A percentile compares a stretch with the other conserved stretches of the same genome.
Conservation (phyloP, 2,888 invertebrate genomes). For the Argyresthia albistria region DNA sequence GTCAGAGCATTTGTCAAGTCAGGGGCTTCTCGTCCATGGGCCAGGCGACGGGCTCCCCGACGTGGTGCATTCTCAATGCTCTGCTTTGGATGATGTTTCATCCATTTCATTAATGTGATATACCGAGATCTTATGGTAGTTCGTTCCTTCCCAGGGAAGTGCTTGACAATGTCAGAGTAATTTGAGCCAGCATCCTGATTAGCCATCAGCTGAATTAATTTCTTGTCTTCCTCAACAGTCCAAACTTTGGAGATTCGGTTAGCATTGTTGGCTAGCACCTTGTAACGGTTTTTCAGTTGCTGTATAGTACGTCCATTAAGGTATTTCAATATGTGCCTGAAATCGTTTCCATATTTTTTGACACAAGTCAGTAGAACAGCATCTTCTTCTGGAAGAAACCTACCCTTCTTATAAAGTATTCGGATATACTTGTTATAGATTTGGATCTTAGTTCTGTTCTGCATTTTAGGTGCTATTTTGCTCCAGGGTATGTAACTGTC, state of each 20-base stretch:
- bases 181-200: conserved; percentile 43
- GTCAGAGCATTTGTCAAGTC: conserved; percentile 43
- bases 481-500: conserved; percentile 83
- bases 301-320: conserved; percentile 74
- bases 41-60: conserved; percentile 34
- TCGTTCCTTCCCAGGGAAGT: conserved; percentile 69
- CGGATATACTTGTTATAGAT: conserved; percentile 73
- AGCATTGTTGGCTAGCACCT: conserved; percentile 46
- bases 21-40: conserved; percentile 29
- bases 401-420: conserved; percentile 63
- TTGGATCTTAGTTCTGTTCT: conserved; percentile 75
- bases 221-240: conserved; percentile 74
- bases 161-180: conserved; percentile 55
- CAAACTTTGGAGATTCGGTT: conserved; percentile 64
- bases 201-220: conserved; percentile 68
- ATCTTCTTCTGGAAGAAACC: conserved; percentile 79
- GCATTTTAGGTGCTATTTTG: conserved; percentile 75
- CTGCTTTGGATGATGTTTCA: conserved; percentile 53
- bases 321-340: conserved; percentile 67
- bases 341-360: conserved; percentile 74
- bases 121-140: conserved; percentile 75
- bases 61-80: conserved; percentile 46
- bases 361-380: conserved; percentile 74
- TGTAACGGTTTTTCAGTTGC: conserved; percentile 75
- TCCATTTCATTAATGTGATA: conserved; percentile 61